Evolutionary conservation across 2,113 vertebrate genomes (phyloP).

Genomic region (Nothocercus julius): DNA sequence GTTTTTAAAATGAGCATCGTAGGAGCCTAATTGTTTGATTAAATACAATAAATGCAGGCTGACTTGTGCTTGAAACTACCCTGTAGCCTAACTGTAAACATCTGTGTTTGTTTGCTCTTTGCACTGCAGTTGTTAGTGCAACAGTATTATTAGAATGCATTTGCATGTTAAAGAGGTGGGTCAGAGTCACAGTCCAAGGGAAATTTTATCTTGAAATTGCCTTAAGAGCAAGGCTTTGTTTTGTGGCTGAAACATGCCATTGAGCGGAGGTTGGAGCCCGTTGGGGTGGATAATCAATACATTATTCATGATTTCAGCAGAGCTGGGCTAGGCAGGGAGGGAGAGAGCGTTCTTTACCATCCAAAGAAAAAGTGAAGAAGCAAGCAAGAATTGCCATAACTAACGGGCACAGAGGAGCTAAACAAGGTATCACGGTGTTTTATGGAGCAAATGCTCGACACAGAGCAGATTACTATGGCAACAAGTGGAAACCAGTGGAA

Average conservation of each 20-base stretch:
- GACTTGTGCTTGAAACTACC: slow-evolving; percentile 29
- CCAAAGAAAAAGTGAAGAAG: not conserved
- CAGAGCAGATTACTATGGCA: not conserved
- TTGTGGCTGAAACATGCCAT: slow-evolving; percentile 47
- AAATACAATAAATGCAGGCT: slow-evolving; percentile 18
- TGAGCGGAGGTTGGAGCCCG: slow-evolving; percentile 33
- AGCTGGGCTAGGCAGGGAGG: not conserved
- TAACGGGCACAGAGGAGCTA: not conserved
- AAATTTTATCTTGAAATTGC: slow-evolving; percentile 50
- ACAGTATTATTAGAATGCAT: slow-evolving; percentile 35
- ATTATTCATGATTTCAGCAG: slow-evolving; percentile 52
- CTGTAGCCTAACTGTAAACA: slow-evolving; percentile 48
- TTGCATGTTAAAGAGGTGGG: slow-evolving; percentile 6
- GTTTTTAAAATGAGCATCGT: not conserved
- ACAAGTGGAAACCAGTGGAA: not conserved
- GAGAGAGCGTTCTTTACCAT: not conserved
- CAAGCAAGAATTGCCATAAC: not conserved
- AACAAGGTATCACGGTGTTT: not conserved
- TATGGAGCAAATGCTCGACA: not conserved
- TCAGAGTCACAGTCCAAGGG: slow-evolving; percentile 7
- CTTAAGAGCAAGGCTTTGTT: slow-evolving; percentile 47
- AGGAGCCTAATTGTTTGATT: slow-evolving; percentile 47
- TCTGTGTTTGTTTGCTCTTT: slow-evolving; percentile 46
- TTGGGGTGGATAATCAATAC: not conserved
- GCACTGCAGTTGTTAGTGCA: not conserved